phyloP scores from a whole-genome alignment of 2,888 invertebrate genomes.

The Neria commutata region DNA sequence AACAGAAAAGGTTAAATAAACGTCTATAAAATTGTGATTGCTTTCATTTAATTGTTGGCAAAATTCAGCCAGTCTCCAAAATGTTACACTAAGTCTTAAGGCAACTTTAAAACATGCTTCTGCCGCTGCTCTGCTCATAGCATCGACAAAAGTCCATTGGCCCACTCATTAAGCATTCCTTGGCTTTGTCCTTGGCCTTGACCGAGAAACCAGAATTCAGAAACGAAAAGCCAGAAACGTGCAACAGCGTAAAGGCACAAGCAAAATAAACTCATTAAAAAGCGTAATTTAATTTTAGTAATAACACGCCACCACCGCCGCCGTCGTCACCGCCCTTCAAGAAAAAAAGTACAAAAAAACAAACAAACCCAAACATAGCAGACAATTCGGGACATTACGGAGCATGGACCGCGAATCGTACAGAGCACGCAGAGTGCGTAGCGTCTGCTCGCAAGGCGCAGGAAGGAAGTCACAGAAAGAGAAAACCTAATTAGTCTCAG shows the following conservation, averaged over 20 bases:
- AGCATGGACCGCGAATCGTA: not conserved
- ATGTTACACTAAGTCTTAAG: too few species aligned
- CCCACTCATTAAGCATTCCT: constrained; percentile 38
- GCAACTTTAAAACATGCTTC: too few species aligned
- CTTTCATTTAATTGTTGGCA: too few species aligned
- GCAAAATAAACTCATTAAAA: constrained; percentile 12
- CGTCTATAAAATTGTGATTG: too few species aligned
- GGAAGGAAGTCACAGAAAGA: constrained; percentile 23
- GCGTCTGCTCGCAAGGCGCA: not conserved
- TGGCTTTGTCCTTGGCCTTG: constrained; percentile 45
- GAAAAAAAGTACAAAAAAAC: not conserved
- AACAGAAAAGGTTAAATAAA: not conserved
- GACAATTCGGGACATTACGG: too few species aligned
- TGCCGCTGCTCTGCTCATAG: too few species aligned
- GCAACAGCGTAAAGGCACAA: constrained; percentile 20
- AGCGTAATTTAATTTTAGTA: constrained; percentile 23
- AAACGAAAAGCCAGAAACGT: constrained; percentile 4
- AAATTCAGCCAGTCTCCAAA: too few species aligned
- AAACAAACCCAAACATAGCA: not conserved
- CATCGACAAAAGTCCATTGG: too few species aligned
- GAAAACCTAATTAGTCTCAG: constrained; percentile 54
- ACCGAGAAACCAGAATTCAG: constrained; percentile 37
- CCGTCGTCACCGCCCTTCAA: too few species aligned
- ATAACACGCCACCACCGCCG: not conserved
- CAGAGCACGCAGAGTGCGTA: not conserved